Percentiles rank a stretch among this genome's conserved stretches.
Conservation (phyloP, 2,888 invertebrate genomes). For the Camponotus fellah region DNA sequence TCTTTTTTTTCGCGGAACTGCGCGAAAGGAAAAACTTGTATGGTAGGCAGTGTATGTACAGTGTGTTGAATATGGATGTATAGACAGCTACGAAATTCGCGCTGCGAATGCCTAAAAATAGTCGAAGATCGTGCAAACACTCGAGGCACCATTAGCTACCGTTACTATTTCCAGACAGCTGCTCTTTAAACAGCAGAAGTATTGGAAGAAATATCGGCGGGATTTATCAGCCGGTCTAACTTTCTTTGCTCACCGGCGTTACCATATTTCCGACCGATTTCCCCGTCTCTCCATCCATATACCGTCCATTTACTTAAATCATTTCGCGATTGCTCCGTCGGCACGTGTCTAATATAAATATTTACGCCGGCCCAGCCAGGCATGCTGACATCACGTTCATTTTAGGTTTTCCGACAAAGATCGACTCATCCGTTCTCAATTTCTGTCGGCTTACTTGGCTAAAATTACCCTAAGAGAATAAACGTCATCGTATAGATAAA, state of each 20-base stretch:
- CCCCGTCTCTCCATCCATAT: slow-evolving; percentile 34
- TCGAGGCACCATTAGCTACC: slow-evolving; percentile 80
- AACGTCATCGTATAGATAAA: slow-evolving; percentile 57
- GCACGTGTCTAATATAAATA: slow-evolving; percentile 80
- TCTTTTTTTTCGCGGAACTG: background rate
- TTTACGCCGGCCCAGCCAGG: slow-evolving; percentile 77
- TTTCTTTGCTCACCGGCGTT: slow-evolving; percentile 35
- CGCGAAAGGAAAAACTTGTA: slow-evolving; percentile 19
- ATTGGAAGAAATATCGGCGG: slow-evolving; percentile 52
- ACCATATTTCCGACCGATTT: slow-evolving; percentile 57
- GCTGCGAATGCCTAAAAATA: slow-evolving; percentile 75
- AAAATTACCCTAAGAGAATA: slow-evolving; percentile 66
- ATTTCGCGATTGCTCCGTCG: slow-evolving; percentile 69
- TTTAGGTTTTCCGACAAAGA: slow-evolving; percentile 64
- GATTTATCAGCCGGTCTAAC: slow-evolving; percentile 50
- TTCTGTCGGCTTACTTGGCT: slow-evolving; percentile 53
- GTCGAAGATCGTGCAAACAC: slow-evolving; percentile 76
- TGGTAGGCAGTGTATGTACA: slow-evolving; percentile 3
- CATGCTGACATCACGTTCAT: slow-evolving; percentile 69
- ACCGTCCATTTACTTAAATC: slow-evolving; percentile 77
- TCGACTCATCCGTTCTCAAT: slow-evolving; percentile 63
- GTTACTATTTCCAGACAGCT: slow-evolving; percentile 80
- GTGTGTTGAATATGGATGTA: slow-evolving; percentile 16
- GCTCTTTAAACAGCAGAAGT: slow-evolving; percentile 55
- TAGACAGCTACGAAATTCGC: slow-evolving; percentile 47